These are phyloP conservation scores for Formica selysi DNA, from an alignment of 1,140 invertebrate species.

Conservation along the genomic window DNA sequence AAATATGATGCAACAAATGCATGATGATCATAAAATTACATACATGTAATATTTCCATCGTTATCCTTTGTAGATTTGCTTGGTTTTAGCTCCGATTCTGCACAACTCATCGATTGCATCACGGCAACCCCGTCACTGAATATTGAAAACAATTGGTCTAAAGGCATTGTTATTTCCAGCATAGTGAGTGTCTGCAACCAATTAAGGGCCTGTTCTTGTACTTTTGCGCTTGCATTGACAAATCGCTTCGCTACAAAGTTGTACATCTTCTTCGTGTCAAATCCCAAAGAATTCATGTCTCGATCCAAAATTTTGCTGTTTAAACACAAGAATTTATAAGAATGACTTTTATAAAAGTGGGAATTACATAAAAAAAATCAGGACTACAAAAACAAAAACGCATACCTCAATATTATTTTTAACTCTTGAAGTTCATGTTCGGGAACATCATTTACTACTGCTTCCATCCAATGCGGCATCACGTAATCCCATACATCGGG, in stretches of 20 bases:
- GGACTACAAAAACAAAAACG: constrained; percentile 7
- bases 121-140: constrained; percentile 93
- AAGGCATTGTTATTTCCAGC: constrained; percentile 95
- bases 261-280: constrained; percentile 97
- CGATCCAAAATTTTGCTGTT: constrained; percentile 97
- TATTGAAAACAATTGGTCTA: constrained; percentile 94
- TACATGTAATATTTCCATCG: constrained; percentile 87
- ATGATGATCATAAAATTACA: constrained; percentile 66
- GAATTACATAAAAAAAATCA: neutral
- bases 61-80: constrained; percentile 83
- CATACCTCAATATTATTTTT: constrained; percentile 94
- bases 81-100: constrained; percentile 85
- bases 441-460: constrained; percentile 97
- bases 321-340: constrained; percentile 72
- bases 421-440: constrained; percentile 96
- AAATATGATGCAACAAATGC: too few relatives aligned
- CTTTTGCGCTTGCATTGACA: constrained; percentile 93
- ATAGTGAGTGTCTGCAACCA: constrained; percentile 98
- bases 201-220: constrained; percentile 97
- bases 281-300: constrained; percentile 97
- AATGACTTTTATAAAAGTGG: neutral
- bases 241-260: constrained; percentile 97
- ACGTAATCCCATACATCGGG: constrained; percentile 98
- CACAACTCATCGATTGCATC: constrained; percentile 87
- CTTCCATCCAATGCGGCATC: constrained; percentile 99